Conservation (phyloP, 2,888 invertebrate species). For the Incurvaria masculella region DNA sequence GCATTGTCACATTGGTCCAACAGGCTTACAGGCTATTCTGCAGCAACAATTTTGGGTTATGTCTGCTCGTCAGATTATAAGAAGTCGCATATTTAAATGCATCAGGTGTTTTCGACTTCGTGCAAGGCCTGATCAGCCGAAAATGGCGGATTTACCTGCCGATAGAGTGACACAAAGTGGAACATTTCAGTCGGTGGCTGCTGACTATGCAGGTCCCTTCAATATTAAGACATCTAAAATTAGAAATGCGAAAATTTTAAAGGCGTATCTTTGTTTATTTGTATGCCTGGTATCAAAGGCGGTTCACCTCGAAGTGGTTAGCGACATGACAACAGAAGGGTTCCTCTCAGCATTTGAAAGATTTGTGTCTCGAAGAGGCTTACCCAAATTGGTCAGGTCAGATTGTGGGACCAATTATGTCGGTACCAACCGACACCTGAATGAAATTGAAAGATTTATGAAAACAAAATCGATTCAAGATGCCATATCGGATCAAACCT, state of each 20-base stretch:
- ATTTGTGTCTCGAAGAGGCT: conserved; percentile 10
- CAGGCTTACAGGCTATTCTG: not conserved
- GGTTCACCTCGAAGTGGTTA: conserved; percentile 9
- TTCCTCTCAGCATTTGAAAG: conserved; percentile 7
- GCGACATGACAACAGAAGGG: conserved; percentile 5
- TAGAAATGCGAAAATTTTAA: not conserved
- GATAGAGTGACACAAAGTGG: not conserved
- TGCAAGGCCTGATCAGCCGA: not conserved
- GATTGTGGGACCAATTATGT: conserved; percentile 11
- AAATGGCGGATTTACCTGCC: not conserved
- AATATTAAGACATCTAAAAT: not conserved
- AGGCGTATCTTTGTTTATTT: conserved; percentile 8
- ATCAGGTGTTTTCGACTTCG: not conserved
- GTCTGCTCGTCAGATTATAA: not conserved
- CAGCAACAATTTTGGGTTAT: not conserved
- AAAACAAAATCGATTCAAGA: not conserved
- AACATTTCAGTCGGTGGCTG: not conserved
- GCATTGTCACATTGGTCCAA: not conserved
- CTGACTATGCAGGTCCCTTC: conserved; percentile 4
- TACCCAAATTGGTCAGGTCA: conserved; percentile 1
- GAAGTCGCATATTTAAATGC: not conserved
- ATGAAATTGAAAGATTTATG: conserved; percentile 3
- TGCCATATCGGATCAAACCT: no score
- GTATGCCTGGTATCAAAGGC: conserved; percentile 9
- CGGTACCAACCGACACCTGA: conserved; percentile 4